A percentile compares a stretch with the other conserved stretches of the same genome.
Evolutionary conservation across 1,140 invertebrate species (phyloP).

Genomic region (Riptortus pedestris): DNA sequence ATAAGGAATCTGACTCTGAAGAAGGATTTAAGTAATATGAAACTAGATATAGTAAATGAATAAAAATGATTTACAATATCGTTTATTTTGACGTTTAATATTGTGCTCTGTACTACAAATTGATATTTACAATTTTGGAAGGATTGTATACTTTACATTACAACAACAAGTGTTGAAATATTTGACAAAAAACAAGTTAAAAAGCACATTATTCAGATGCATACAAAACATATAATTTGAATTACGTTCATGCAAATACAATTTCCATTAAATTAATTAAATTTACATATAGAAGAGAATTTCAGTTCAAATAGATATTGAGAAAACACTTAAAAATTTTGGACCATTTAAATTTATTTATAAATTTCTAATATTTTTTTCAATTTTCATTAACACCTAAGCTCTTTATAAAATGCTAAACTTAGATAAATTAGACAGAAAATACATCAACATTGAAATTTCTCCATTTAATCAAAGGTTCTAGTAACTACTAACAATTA

Average conservation of each 20-base stretch:
- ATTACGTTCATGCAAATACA: too few species aligned
- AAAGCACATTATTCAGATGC: conserved; percentile 2
- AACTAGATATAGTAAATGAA: too few species aligned
- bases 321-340: background rate
- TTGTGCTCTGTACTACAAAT: conserved; percentile 11
- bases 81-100: conserved; percentile 5
- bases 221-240: too few species aligned
- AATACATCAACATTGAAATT: background rate
- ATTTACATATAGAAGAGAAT: too few species aligned
- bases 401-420: background rate
- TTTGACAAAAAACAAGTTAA: background rate
- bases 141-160: conserved; percentile 1
- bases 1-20: too few species aligned
- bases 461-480: too few species aligned
- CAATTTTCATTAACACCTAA: background rate
- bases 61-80: background rate
- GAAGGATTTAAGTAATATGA: too few species aligned
- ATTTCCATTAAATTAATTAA: too few species aligned
- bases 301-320: background rate
- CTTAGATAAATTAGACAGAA: background rate
- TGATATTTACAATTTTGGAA: conserved; percentile 12
- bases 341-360: background rate
- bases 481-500: too few species aligned
- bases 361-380: background rate
- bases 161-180: background rate